phyloP scores from a whole-genome alignment of 2,888 invertebrate species.

The Mechanitis mazaeus region DNA sequence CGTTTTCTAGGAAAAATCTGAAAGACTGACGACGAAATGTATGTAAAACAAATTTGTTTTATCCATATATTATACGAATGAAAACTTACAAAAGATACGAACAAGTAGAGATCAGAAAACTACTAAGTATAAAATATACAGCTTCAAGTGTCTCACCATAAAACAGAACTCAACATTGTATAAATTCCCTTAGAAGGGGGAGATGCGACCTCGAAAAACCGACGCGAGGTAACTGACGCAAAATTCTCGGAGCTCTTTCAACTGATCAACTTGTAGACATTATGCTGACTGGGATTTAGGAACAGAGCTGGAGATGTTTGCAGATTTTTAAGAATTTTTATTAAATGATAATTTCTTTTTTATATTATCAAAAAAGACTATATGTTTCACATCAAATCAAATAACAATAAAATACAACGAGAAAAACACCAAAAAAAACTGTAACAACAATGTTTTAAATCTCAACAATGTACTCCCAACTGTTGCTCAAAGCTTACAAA shows the following conservation, averaged over 20 bases:
- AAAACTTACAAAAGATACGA: too few species aligned
- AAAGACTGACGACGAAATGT: too few species aligned
- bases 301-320: background rate
- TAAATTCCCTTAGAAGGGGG: conserved; percentile 37
- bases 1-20: too few species aligned
- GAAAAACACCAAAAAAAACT: background rate
- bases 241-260: conserved; percentile 74
- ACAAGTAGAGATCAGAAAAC: background rate
- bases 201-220: conserved; percentile 69
- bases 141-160: too few species aligned
- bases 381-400: background rate
- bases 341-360: background rate
- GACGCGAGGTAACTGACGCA: conserved; percentile 67
- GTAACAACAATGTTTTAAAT: conserved; percentile 2
- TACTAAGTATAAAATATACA: background rate
- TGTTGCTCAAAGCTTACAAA: conserved; percentile 7
- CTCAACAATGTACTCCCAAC: conserved; percentile 3
- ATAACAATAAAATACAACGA: background rate
- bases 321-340: background rate
- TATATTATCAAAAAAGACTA: background rate
- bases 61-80: too few species aligned
- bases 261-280: conserved; percentile 64
- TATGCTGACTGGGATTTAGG: conserved; percentile 21
- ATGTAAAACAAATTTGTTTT: too few species aligned
- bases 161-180: conserved; percentile 14